Base-by-base conservation (phyloP, 2,888 invertebrate genomes). In the Syrphus vitripennis region DNA sequence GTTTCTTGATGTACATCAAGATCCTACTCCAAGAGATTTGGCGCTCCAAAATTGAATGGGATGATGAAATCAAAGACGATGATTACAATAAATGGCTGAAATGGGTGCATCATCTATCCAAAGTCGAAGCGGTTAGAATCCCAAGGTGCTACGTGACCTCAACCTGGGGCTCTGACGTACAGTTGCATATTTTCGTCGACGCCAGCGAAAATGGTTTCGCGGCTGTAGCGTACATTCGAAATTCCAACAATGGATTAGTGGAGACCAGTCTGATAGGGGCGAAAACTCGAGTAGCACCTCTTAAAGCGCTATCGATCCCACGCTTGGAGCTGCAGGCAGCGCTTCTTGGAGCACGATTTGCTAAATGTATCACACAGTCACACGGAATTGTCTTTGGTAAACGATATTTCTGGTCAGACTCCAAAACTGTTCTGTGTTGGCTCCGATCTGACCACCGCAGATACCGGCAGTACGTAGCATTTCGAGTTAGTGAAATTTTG, bases 281-380 rank as follows among this genome's bases (percentile, higher is more conserved):
- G 7, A 89, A 88, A 76, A 87, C 88, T 10, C 87, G 87, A 31
- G 88, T 89, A n/a, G 88, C 88, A n/a, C 88, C 89, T 16, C 53
- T 89, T 4, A 88, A 87, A 72, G 48, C 50, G 50, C 37, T 79
- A 29, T 82, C 80, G 12, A 87, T 82, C 19, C 70, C 80, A 12
- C 80, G 87, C 16, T 42, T 88, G 7, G 88, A 88, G 69, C 72
- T 88, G 26, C 65, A 87, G 31, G 69, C 76, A n/a, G 83, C 87
- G 10, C 57, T 88, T 6, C 59, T 88, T 9, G 87, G 83, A 67
- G 57, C 48, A 24, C 29, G 78, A 21, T 55, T 74, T 24, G 29
- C 70, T 4, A 74, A 59, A 50, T 21, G 40, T 74, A 31, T 87
- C 19, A 16, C 6, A 21, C 26, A 70, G 10, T 55, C 19, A 29